These are phyloP conservation scores for Ptychobarbus kaznakovi DNA, from an alignment of 2,797 vertebrate genomes.

Conservation along the genomic window DNA sequence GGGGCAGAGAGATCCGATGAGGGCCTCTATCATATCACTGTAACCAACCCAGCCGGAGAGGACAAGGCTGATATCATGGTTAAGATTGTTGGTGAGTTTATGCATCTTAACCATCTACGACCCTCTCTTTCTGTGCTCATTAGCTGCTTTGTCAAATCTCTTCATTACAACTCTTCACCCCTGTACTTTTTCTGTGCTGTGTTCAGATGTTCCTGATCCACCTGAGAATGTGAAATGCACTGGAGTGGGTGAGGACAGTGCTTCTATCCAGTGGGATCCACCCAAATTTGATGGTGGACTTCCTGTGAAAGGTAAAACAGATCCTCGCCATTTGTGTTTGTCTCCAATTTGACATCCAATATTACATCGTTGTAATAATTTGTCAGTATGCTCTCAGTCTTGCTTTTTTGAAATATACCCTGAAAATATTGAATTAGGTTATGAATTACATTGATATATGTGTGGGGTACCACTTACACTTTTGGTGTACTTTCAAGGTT, in stretches of 20 bases:
- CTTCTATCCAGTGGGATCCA: slow-evolving; percentile 83
- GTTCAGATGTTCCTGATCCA: slow-evolving; percentile 86
- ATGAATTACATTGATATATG: neutral
- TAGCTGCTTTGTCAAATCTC: neutral
- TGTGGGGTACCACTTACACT: neutral
- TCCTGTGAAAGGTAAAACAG: slow-evolving; percentile 81
- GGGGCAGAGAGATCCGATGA: slow-evolving; percentile 82
- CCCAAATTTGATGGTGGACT: slow-evolving; percentile 86
- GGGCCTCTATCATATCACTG: slow-evolving; percentile 83
- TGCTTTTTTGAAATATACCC: neutral
- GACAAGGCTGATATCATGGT: slow-evolving; percentile 82
- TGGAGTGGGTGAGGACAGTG: slow-evolving; percentile 86
- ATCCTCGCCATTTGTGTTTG: neutral
- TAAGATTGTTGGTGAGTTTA: slow-evolving; percentile 85
- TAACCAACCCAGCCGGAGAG: slow-evolving; percentile 85
- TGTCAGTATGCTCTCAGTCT: neutral
- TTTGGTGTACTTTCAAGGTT: slow-evolving; percentile 72
- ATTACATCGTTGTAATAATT: neutral
- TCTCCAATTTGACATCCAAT: neutral
- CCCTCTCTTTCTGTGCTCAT: neutral
- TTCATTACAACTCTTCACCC: neutral
- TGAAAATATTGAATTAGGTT: neutral
- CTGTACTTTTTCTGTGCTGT: neutral
- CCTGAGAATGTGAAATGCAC: slow-evolving; percentile 84
- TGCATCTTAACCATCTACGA: neutral